phyloP scores from a whole-genome alignment of 2,888 invertebrate species.

The Schizaphis graminum region DNA sequence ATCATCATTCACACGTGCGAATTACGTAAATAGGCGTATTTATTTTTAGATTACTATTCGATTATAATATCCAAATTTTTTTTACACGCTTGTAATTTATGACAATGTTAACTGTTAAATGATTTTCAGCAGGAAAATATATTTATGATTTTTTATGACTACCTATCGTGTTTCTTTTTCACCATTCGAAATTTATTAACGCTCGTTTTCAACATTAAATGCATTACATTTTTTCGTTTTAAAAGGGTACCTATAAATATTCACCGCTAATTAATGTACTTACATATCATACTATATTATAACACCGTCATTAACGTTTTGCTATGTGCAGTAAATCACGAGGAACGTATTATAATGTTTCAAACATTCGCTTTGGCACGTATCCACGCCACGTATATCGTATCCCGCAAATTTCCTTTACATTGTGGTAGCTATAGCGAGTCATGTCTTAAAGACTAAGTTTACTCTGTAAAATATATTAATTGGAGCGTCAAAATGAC shows the following conservation, averaged over 20 bases:
- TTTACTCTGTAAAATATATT: background rate
- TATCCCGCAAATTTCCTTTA: background rate
- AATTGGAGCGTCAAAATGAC: background rate
- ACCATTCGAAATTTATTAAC: background rate
- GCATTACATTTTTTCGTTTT: background rate
- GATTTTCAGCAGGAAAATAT: background rate
- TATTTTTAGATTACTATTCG: background rate
- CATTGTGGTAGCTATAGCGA: background rate
- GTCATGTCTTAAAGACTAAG: background rate
- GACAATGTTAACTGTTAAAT: background rate
- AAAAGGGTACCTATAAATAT: background rate
- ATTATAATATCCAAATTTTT: background rate
- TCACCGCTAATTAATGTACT: conserved; percentile 2
- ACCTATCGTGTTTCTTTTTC: background rate
- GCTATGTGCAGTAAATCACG: background rate
- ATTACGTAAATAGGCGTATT: background rate
- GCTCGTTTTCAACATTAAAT: background rate
- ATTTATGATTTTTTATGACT: background rate
- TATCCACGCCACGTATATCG: background rate
- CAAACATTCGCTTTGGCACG: background rate
- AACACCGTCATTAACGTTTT: background rate
- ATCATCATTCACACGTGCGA: background rate
- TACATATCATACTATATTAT: background rate
- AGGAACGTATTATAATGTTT: background rate
- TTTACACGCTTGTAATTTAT: background rate